phyloP scores from a whole-genome alignment of 1,140 invertebrate species.

The Metopolophium dirhodum region DNA sequence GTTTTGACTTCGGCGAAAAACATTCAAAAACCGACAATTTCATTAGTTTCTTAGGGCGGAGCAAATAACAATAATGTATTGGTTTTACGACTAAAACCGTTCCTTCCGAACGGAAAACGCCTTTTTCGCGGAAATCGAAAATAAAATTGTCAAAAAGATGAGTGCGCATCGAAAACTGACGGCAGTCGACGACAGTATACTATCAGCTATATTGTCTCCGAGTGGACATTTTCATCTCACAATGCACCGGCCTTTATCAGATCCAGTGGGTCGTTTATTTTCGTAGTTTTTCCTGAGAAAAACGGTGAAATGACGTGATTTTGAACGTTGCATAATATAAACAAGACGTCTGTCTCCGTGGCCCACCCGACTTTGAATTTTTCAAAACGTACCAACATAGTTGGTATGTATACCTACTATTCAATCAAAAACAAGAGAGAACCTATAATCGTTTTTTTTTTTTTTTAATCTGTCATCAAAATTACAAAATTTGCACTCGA shows the following conservation, averaged over 20 bases:
- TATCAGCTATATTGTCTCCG: not conserved
- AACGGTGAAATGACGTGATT: not conserved
- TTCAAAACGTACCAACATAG: not conserved
- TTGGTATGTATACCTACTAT: not conserved
- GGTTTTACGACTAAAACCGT: not conserved
- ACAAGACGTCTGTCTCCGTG: not conserved
- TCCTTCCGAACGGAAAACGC: not conserved
- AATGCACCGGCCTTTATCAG: not conserved
- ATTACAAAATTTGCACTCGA: not conserved
- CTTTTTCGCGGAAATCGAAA: not conserved
- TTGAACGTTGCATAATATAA: not conserved
- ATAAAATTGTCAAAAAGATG: not conserved
- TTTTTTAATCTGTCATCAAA: not conserved
- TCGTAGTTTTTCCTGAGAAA: not conserved
- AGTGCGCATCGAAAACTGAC: not conserved
- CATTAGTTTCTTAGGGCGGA: not conserved
- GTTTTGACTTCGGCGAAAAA: not conserved
- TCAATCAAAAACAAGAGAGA: not conserved
- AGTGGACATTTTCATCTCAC: not conserved
- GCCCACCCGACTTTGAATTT: not conserved
- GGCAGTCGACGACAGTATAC: too few relatives aligned
- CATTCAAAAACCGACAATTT: not conserved
- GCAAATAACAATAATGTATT: not conserved
- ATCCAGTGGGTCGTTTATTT: not conserved
- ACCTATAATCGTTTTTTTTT: not conserved